Base-by-base conservation (phyloP, 2,797 vertebrate genomes). In the Tarsius wallacei region DNA sequence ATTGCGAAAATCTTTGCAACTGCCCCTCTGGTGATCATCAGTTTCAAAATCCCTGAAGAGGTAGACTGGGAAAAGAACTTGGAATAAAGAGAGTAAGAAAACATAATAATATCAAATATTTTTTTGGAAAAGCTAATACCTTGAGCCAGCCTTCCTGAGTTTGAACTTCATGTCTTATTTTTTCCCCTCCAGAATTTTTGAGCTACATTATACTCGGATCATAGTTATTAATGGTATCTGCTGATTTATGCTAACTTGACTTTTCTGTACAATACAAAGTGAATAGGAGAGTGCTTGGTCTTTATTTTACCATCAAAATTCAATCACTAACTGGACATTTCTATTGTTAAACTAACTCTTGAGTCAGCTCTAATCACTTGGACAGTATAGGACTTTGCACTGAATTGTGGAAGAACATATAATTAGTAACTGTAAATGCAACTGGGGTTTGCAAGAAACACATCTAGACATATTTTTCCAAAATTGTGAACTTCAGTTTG, bases 401-500 rank as follows among this genome's bases (percentile, higher is more conserved):
- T 63, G 87, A 97, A 73, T 68, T 90, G 42, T 68, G 16, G 64
- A 77, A 92, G 63, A 88, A 59, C 12, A 28, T 53, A 59, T 78
- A 91, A 95, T 66, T 74, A 94, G 49, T 59, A 71, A 51, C 51
- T 90, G 24, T 91, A 77, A 95, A 93, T 92, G 74, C 12, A 70
- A 57, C 10, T 85, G 85, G 81, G 2, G 33, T 84, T 90, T 77
- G n/a, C 57, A 70, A 92, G 42, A 85, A 19, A 68, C 26, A 89
- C 16, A 74, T 91, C 7, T 57, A 77, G 63, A 81, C 83, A 76
- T 10, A 55, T 13, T 91, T 84, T 70, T n/a, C 51, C 82, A 66
- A 96, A 85, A 92, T 21, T 74, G 33, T 83, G 42, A 42, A 42
- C 42, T 42, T 83, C 85, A 26, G 12, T 90, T 74, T 92, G 55